phyloP scores from a whole-genome alignment of 1,140 invertebrate species.

The Littorina saxatilis region DNA sequence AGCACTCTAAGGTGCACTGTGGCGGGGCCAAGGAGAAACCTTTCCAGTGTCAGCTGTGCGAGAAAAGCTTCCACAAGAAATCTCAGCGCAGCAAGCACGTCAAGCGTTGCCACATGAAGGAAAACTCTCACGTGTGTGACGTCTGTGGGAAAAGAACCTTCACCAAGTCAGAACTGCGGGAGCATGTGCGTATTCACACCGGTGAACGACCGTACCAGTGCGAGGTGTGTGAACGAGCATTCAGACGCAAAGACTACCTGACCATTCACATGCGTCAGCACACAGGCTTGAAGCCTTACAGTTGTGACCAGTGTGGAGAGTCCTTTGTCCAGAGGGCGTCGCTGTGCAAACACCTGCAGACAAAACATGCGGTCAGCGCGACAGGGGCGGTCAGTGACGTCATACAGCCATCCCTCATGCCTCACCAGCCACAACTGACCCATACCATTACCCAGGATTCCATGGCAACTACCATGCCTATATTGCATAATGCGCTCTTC shows the following conservation, averaged over 20 bases:
- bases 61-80: constrained; percentile 29
- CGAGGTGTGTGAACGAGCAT: constrained; percentile 25
- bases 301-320: constrained; percentile 10
- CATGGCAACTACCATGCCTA: background rate
- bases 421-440: background rate
- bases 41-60: constrained; percentile 24
- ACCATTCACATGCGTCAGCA: constrained; percentile 34
- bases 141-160: constrained; percentile 28
- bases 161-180: constrained; percentile 28
- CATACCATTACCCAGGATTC: background rate
- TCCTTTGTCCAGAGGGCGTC: constrained; percentile 18
- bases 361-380: background rate
- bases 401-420: background rate
- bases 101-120: constrained; percentile 34
- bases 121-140: constrained; percentile 26
- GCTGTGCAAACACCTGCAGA: constrained; percentile 24
- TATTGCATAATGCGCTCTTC: background rate
- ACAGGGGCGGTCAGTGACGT: background rate
- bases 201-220: constrained; percentile 24
- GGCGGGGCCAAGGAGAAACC: background rate
- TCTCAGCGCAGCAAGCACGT: constrained; percentile 35
- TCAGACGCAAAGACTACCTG: constrained; percentile 30
- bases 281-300: constrained; percentile 15
- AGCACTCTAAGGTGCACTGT: constrained; percentile 15
- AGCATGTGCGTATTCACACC: constrained; percentile 27